phyloP scores from a whole-genome alignment of 2,888 invertebrate genomes.

The Sussaba pulchella region DNA sequence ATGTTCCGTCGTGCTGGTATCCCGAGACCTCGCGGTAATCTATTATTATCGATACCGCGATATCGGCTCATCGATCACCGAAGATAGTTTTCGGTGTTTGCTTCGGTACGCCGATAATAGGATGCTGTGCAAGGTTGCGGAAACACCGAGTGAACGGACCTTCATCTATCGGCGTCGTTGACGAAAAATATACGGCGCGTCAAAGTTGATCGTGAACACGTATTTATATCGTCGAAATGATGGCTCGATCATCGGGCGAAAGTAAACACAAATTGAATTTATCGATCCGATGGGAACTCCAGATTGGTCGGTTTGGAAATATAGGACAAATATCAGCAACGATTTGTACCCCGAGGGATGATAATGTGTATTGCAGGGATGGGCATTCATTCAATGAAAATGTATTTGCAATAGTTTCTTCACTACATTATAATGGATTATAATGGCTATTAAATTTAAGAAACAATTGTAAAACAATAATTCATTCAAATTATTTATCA shows the following conservation, averaged over 20 bases:
- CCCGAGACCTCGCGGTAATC: constrained; percentile 18
- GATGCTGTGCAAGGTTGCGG: constrained; percentile 6
- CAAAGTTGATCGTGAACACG: not conserved
- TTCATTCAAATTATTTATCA: too few relatives aligned
- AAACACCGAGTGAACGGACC: not conserved
- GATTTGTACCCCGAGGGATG: too few relatives aligned
- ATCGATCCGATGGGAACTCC: not conserved
- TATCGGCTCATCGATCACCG: constrained; percentile 42
- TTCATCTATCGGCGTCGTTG: not conserved
- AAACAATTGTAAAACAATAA: too few relatives aligned
- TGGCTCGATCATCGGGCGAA: not conserved
- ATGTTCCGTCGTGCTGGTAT: constrained; percentile 20
- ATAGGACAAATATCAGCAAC: not conserved
- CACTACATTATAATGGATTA: too few relatives aligned
- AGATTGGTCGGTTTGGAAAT: not conserved
- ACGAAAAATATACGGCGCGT: not conserved
- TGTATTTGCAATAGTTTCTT: not conserved
- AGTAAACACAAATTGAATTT: not conserved
- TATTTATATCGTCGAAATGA: constrained; percentile 2
- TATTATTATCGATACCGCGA: constrained; percentile 40
- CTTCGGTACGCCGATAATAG: constrained; percentile 6
- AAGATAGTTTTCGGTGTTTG: constrained; percentile 20
- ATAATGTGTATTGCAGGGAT: too few relatives aligned
- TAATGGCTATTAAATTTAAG: too few relatives aligned
- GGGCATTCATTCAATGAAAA: too few relatives aligned